Percentiles rank a stretch among this genome's conserved stretches.
Evolutionary conservation across 64 coral and sea anemone genomes (phyloP).

Genomic region (Stylophora pistillata): DNA sequence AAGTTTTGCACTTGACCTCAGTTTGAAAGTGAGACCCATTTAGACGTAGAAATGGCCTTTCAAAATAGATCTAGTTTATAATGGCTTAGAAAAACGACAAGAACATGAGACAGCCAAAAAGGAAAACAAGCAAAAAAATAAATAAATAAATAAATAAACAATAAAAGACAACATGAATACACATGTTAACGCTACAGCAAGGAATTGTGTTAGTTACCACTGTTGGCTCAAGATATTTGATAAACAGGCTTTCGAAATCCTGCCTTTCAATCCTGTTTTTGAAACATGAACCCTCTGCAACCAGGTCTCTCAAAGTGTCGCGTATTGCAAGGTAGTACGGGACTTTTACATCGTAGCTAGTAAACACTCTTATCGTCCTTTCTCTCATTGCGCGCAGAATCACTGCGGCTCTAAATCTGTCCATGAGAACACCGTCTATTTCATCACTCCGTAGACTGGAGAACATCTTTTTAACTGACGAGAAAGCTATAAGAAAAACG

Average conservation of each 20-base stretch:
- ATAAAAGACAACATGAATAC: too few relatives aligned
- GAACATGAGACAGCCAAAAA: too few relatives aligned
- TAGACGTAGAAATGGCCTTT: too few relatives aligned
- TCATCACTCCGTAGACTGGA: not conserved
- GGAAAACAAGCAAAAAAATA: too few relatives aligned
- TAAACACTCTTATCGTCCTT: constrained; percentile 24
- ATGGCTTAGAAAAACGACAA: too few relatives aligned
- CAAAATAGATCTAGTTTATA: too few relatives aligned
- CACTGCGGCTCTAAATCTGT: constrained; percentile 44
- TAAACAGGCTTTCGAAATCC: not conserved
- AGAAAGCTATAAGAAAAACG: constrained; percentile 1
- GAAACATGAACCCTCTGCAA: not conserved
- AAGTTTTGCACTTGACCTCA: too few relatives aligned
- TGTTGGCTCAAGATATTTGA: not conserved
- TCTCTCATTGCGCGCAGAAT: not conserved
- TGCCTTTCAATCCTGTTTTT: not conserved
- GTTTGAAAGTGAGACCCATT: too few relatives aligned
- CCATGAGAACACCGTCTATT: constrained; percentile 61
- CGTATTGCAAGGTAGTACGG: constrained; percentile 12
- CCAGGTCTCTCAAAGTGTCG: not conserved
- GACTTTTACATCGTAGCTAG: not conserved
- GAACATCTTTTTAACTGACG: constrained; percentile 14
- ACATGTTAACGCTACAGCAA: too few relatives aligned
- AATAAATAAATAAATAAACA: too few relatives aligned
- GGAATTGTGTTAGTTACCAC: not conserved